Base-by-base conservation (phyloP, 2,888 invertebrate species). In the Drosophila pseudotalamancana region DNA sequence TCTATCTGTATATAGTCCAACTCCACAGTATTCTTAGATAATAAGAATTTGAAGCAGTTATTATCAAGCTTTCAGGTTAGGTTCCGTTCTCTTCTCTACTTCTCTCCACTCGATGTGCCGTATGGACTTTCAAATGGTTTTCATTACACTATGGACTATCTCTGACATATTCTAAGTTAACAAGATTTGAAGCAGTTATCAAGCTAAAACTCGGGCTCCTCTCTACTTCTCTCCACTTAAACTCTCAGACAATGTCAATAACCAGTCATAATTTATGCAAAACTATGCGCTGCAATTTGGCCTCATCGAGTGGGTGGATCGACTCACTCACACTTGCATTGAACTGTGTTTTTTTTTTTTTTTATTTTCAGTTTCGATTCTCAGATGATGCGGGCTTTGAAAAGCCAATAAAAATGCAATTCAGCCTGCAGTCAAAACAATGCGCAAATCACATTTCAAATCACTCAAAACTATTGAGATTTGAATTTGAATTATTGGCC, bases 391-490 rank as follows among this genome's bases (percentile, higher is more conserved):
- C 72, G 72, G 72, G 72, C 72, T 27, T 19, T 42, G 37, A 65
- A 65, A 56, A 71, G 76, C 72, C 76, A 76, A 76, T 72, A 72
- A 76, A 69, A 76, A 72, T 72, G 76, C 72, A 76, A 72, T 72
- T 46, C 67, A 85, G 76, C 78, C 78, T 71, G 79, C 60, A 85
- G 86, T 78, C 86, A 83, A 72, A 68, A 77, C 72, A 67, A 70
- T 66, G 64, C 61, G 66, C 61, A 78, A 82, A 82, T 82, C 81
- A 82, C 76, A 82, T 75, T 82, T 85, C 79, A 79, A 85, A 83
- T 87, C 88, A 84, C 87, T 84, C 88, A 86, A 86, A 80, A 65
- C 66, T 45, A 77, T 83, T 85, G 71, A 87, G 76, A 83, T 86
- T 83, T 74, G 77, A 73, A 86, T 81, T 83, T 84, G 83, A 84